Evolutionary conservation across 2,888 invertebrate species (phyloP).

Genomic region (Drosophila seclusa): DNA sequence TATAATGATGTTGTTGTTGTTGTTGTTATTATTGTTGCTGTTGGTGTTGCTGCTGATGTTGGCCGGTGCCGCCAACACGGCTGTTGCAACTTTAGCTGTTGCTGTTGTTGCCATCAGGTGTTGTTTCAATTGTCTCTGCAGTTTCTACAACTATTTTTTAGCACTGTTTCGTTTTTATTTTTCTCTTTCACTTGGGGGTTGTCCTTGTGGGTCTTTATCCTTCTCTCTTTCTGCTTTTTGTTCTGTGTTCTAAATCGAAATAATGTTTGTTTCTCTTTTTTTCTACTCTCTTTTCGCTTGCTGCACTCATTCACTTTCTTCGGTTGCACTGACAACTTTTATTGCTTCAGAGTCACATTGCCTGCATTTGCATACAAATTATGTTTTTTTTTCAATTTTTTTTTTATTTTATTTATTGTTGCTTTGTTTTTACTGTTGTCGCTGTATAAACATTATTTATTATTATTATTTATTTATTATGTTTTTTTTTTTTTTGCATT

Average conservation of each 20-base stretch:
- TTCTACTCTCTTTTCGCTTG: constrained; percentile 11
- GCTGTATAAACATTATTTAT: neutral
- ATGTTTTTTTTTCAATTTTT: neutral
- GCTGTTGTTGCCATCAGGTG: constrained; percentile 82
- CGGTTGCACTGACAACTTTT: constrained; percentile 31
- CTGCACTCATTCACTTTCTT: constrained; percentile 30
- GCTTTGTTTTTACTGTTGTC: constrained; percentile 23
- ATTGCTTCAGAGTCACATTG: constrained; percentile 73
- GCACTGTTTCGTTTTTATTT: neutral
- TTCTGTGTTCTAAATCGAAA: neutral
- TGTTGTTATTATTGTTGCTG: constrained; percentile 37
- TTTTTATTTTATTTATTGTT: constrained; percentile 1
- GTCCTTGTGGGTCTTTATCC: neutral
- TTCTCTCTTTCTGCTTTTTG: neutral
- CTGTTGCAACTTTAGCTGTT: constrained; percentile 52
- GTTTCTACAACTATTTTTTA: neutral
- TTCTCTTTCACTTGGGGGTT: neutral
- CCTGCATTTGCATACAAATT: constrained; percentile 37
- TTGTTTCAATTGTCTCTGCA: constrained; percentile 39
- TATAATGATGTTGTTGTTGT: constrained; percentile 53
- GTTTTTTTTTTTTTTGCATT: constrained; percentile 9
- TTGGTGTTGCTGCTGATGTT: constrained; percentile 39
- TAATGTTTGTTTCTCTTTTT: constrained; percentile 14
- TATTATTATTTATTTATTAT: neutral
- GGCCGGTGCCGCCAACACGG: constrained; percentile 26